Evolutionary conservation across 2,113 vertebrate genomes (phyloP), one percentile per base, ranked within the genome.

Genomic region (Chloebia gouldiae): DNA sequence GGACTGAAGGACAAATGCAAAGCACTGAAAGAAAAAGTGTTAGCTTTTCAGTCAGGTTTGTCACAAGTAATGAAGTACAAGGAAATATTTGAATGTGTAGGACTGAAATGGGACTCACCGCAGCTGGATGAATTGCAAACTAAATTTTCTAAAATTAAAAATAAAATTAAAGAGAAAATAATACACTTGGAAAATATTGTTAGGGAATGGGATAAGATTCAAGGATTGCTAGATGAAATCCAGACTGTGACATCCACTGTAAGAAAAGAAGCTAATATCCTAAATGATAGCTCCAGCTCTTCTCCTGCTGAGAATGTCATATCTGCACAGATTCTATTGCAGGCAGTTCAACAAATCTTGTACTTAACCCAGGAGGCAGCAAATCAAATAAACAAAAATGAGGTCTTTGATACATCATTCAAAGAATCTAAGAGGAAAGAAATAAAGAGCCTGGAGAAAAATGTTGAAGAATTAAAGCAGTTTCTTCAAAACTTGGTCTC

Each of bases 291-390:
- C 24, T 92, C 87, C 60, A 35, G 54, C 21, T 75, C 82, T 63
- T 92, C 95, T 31, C 66, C 92, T 66, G 95, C 97, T 92, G 97
- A 97, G 44, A 95, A 81, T 63, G 96, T 98, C 89, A 82, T 96
- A 64, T 81, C 63, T 40, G 98, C 97, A 71, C 98, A 98, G 76
- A 94, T 95, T 88, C 94, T 99, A 56, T 95, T 97, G 31, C 87
- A 96, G 72, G 98, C 97, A 90, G 91, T 98, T 33, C 94, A 98
- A 12, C 97, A 98, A 84, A 96, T 98, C 19, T 97, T 92, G 17
- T n/a, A 12, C 44, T 91, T 98, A 44, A 97, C 95, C 28, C 84
- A 97, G 60, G 98, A 99, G 28, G 92, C 91, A 54, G 53, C 64
- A 18, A 93, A 96, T 35, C 96, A 98, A 57, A 96, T 99, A 63